A percentile compares a stretch with the other conserved stretches of the same genome.
These are phyloP conservation scores for Phrynocephalus vlangalii DNA, from an alignment of 2,797 vertebrate genomes.

Conservation along the genomic window DNA sequence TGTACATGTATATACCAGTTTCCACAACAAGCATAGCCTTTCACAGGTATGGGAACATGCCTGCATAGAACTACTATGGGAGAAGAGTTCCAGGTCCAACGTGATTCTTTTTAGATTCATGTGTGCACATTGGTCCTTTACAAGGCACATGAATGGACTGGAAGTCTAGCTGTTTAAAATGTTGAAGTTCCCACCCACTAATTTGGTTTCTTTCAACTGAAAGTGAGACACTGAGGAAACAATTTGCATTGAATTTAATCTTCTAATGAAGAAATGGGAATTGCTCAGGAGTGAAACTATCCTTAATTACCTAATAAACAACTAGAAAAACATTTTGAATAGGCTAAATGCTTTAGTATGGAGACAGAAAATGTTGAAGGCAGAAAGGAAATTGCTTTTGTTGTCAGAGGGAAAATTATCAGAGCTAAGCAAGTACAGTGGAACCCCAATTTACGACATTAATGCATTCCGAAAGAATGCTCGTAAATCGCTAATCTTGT, in stretches of 20 bases:
- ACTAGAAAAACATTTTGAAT: constrained; percentile 39
- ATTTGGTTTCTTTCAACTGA: constrained; percentile 12
- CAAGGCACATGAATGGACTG: neutral
- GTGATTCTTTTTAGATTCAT: neutral
- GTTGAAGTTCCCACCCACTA: constrained; percentile 16
- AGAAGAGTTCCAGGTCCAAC: no score
- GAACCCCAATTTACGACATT: no score
- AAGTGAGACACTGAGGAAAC: neutral
- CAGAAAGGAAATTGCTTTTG: neutral
- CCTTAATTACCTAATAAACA: constrained; percentile 52
- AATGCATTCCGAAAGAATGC: no score
- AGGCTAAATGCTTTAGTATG: constrained; percentile 25
- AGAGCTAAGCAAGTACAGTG: no score
- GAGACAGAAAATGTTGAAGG: neutral
- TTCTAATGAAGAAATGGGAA: constrained; percentile 37
- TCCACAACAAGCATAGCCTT: no score
- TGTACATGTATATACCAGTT: no score
- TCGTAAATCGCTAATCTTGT: no score
- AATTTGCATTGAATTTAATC: constrained; percentile 42
- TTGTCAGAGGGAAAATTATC: neutral
- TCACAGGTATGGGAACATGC: no score
- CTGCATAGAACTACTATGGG: no score
- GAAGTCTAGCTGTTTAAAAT: constrained; percentile 1
- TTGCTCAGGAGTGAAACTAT: constrained; percentile 31
- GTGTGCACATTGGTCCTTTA: neutral